phyloP scores from a whole-genome alignment of 2,888 invertebrate species.

The Lutraria lutraria region DNA sequence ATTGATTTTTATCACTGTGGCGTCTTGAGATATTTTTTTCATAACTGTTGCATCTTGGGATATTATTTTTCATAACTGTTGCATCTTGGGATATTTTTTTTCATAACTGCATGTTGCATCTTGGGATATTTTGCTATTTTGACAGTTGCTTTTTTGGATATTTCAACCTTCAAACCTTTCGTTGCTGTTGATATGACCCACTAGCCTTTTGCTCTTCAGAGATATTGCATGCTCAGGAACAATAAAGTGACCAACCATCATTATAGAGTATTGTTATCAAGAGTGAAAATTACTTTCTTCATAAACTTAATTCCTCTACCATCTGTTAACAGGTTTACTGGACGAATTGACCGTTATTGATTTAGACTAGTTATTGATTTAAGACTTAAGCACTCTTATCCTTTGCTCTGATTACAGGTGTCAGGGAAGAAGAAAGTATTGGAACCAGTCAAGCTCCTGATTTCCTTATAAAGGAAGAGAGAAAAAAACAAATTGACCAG shows the following conservation, averaged over 20 bases:
- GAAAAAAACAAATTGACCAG: constrained; percentile 18
- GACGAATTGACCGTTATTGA: constrained; percentile 18
- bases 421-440: not conserved
- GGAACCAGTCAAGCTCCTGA: constrained; percentile 25
- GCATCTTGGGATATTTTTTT: not conserved
- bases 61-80: not conserved
- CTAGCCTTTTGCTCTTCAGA: not conserved
- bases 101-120: not conserved
- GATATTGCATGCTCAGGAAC: not conserved
- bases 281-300: not conserved
- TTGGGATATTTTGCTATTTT: not conserved
- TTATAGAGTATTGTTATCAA: not conserved
- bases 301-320: not conserved
- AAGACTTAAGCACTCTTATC: constrained; percentile 18
- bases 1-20: not conserved
- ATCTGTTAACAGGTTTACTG: constrained; percentile 20
- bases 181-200: not conserved
- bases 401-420: constrained; percentile 33
- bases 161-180: not conserved
- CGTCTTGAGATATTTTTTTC: not conserved
- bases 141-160: not conserved
- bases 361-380: constrained; percentile 21
- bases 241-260: not conserved
- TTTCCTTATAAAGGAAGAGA: constrained; percentile 14
- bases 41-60: constrained; percentile 10